phyloP scores from a whole-genome alignment of 2,888 invertebrate genomes.

The Chrysina gloriosa region DNA sequence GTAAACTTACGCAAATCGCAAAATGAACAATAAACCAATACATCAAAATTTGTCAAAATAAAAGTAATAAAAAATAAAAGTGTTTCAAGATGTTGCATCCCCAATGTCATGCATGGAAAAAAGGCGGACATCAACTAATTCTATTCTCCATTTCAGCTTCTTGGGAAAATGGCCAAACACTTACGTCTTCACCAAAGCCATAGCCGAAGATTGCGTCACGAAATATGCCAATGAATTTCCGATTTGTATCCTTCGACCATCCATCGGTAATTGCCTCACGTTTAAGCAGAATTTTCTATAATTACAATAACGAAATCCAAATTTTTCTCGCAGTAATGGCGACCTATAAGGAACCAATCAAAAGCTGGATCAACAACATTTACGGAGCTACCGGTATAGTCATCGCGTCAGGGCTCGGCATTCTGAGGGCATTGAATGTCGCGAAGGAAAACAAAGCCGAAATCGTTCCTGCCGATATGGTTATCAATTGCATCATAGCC shows the following conservation, averaged over 20 bases:
- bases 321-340: conserved; percentile 54
- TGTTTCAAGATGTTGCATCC: no score
- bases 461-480: conserved; percentile 80
- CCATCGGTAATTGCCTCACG: conserved; percentile 69
- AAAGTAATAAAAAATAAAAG: no score
- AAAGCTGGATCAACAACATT: conserved; percentile 76
- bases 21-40: no score
- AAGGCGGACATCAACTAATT: neutral
- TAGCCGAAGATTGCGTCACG: conserved; percentile 73
- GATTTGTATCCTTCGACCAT: conserved; percentile 75
- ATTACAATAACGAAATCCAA: neutral
- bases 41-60: no score
- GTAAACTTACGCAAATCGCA: no score
- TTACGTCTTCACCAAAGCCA: conserved; percentile 78
- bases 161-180: conserved; percentile 74
- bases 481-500: conserved; percentile 83
- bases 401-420: conserved; percentile 69
- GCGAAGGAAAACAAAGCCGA: conserved; percentile 69
- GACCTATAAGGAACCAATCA: conserved; percentile 60
- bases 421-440: conserved; percentile 71
- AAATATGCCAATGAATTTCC: conserved; percentile 70
- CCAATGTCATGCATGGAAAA: neutral
- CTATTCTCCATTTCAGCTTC: conserved; percentile 61
- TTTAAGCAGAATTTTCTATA: conserved; percentile 24
- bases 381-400: conserved; percentile 74